These are phyloP conservation scores for Trochalopteron elliotii DNA, from an alignment of 2,113 vertebrate genomes.

Conservation along the genomic window DNA sequence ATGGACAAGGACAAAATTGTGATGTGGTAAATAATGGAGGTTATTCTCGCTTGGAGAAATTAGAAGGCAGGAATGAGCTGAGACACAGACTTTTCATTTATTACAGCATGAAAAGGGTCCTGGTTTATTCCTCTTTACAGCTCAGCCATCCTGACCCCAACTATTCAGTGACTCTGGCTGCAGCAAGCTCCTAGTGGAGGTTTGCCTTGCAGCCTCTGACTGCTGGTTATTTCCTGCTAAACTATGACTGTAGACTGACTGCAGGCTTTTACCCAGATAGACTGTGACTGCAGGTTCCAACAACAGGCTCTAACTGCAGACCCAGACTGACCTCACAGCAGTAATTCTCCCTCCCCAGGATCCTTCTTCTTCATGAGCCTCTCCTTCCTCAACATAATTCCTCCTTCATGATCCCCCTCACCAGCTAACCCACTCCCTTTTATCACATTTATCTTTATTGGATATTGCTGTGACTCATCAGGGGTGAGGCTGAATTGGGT, in stretches of 20 bases:
- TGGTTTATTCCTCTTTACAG: neutral
- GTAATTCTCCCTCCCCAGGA: neutral
- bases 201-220: neutral
- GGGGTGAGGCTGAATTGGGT: neutral
- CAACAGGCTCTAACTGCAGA: neutral
- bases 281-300: neutral
- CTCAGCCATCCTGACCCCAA: neutral
- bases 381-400: neutral
- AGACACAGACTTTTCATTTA: neutral
- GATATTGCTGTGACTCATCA: neutral
- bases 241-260: neutral
- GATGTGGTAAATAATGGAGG: neutral
- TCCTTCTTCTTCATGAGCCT: neutral
- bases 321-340: neutral
- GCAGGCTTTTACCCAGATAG: neutral
- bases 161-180: neutral
- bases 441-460: neutral
- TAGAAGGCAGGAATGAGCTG: neutral
- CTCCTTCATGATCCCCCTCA: neutral
- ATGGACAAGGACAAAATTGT: accelerated
- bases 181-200: neutral
- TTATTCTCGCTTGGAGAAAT: neutral
- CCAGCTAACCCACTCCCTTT: neutral
- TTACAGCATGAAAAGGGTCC: neutral
- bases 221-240: neutral